Evolutionary conservation across 2,113 vertebrate species (phyloP).

Genomic region (Manacus vitellinus): DNA sequence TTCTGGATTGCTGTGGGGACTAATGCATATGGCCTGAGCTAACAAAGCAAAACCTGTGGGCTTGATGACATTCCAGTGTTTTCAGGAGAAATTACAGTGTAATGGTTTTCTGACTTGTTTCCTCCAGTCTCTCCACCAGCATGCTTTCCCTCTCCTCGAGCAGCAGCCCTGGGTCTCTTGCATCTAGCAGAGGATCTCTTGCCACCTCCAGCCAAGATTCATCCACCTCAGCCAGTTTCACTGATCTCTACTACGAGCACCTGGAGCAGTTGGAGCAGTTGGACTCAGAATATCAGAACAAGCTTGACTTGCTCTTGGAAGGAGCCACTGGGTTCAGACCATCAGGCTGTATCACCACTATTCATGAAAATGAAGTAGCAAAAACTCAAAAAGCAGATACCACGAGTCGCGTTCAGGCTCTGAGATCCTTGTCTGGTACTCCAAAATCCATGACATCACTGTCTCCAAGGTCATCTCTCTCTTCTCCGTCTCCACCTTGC

Average conservation of each 20-base stretch:
- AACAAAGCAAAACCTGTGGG: not conserved
- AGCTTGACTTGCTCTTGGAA: slow-evolving; percentile 91
- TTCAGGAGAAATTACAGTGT: not conserved
- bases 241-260: slow-evolving; percentile 91
- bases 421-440: slow-evolving; percentile 85
- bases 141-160: slow-evolving; percentile 94
- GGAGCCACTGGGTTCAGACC: slow-evolving; percentile 83
- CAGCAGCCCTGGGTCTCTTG: slow-evolving; percentile 91
- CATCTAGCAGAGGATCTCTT: slow-evolving; percentile 91
- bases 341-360: slow-evolving; percentile 93
- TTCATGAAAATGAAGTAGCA: slow-evolving; percentile 90
- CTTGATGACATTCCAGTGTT: not conserved
- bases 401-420: slow-evolving; percentile 76
- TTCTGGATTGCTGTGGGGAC: not conserved
- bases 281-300: slow-evolving; percentile 90
- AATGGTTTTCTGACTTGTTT: slow-evolving; percentile 29
- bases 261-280: slow-evolving; percentile 84
- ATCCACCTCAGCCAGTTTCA: slow-evolving; percentile 91
- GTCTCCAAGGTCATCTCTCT: slow-evolving; percentile 93
- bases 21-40: slow-evolving; percentile 27
- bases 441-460: slow-evolving; percentile 91
- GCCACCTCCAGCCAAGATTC: slow-evolving; percentile 91
- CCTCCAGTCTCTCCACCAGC: slow-evolving; percentile 89
- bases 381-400: slow-evolving; percentile 71
- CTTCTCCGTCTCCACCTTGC: slow-evolving; percentile 93